Evolutionary conservation across 2,113 vertebrate species (phyloP).

Genomic region (Hassar affinis): DNA sequence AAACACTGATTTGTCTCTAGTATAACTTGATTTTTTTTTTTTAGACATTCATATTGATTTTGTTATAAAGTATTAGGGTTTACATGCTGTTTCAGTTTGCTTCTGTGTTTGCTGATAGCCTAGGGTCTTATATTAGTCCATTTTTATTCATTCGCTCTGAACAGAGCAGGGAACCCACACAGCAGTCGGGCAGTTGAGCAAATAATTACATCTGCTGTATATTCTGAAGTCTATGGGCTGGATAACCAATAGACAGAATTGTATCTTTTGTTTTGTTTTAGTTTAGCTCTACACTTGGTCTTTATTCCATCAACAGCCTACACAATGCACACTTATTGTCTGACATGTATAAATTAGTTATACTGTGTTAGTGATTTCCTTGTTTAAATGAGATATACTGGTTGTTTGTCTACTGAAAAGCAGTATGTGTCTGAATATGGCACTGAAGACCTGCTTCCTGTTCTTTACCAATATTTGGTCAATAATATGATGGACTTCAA

Average conservation of each 20-base stretch:
- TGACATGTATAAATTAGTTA: not conserved
- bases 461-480: too few relatives aligned
- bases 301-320: not conserved
- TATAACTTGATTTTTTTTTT: not conserved
- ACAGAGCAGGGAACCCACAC: too few relatives aligned
- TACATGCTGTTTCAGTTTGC: not conserved
- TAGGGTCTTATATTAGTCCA: not conserved
- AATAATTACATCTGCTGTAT: not conserved
- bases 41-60: not conserved
- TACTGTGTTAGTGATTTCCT: not conserved
- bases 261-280: not conserved
- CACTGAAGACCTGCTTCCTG: not conserved
- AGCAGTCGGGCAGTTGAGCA: too few relatives aligned
- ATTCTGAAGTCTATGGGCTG: not conserved
- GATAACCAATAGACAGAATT: not conserved
- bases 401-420: not conserved
- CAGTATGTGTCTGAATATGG: not conserved
- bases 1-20: not conserved
- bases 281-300: not conserved
- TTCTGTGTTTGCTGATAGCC: not conserved
- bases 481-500: too few relatives aligned
- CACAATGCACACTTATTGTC: not conserved
- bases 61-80: not conserved
- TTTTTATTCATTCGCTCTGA: not conserved
- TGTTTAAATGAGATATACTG: not conserved